These are phyloP conservation scores for Ciona savignyi DNA, from an alignment of 23 tunicate genomes.

Conservation along the genomic window DNA sequence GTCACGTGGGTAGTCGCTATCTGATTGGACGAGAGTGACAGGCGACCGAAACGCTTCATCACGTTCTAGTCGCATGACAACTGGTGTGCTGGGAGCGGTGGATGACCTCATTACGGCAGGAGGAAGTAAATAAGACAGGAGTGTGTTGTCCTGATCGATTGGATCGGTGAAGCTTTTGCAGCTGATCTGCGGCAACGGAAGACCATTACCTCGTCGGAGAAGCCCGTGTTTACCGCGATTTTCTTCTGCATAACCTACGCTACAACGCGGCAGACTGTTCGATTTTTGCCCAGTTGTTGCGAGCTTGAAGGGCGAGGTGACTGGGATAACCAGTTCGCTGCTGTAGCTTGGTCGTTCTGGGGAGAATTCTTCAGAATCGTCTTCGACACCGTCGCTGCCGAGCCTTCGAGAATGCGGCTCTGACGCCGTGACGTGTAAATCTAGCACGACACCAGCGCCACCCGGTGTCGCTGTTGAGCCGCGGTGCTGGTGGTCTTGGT, in stretches of 20 bases:
- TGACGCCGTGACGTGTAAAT: slow-evolving; percentile 44
- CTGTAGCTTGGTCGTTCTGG: background rate
- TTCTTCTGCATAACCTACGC: background rate
- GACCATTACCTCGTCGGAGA: background rate
- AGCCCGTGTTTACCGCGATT: background rate
- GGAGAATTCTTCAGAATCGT: slow-evolving; percentile 6
- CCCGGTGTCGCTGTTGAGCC: slow-evolving; percentile 2
- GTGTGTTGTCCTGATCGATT: background rate
- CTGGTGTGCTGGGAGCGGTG: slow-evolving; percentile 68
- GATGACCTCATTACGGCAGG: slow-evolving; percentile 17
- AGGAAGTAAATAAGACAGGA: background rate
- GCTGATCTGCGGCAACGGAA: background rate
- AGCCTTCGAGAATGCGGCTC: slow-evolving; percentile 56
- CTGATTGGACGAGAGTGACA: background rate
- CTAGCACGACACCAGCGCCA: slow-evolving; percentile 63
- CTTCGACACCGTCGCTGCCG: slow-evolving; percentile 91
- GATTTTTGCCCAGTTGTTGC: slow-evolving; percentile 22
- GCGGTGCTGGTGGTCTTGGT: slow-evolving; percentile 1
- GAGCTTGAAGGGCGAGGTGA: background rate
- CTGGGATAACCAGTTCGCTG: background rate
- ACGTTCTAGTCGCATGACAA: background rate
- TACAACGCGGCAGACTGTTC: slow-evolving; percentile 50
- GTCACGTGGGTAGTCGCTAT: slow-evolving; percentile 10
- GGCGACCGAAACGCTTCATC: background rate
- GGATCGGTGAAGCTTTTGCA: background rate